Base-by-base conservation (phyloP, 2,797 vertebrate genomes). In the Cyclura pinguis region DNA sequence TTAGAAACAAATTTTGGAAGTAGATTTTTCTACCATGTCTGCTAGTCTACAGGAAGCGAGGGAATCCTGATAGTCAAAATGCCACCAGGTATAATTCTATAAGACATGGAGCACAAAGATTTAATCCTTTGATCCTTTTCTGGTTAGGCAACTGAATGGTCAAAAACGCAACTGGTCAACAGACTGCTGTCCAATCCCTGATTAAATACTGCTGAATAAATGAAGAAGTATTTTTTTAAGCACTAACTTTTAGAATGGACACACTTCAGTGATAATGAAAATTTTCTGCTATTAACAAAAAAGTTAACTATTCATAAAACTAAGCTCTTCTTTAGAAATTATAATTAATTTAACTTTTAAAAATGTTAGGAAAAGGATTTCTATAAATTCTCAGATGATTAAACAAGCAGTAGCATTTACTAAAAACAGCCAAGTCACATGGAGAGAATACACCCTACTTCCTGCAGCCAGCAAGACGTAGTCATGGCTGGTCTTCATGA, bases 1-100 rank as follows among this genome's bases (percentile, higher is more conserved):
- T 0, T 0, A 0, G 0, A 85, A 74, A 47, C 24, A 69, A 10
- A 24, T 13, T 29, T 29, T 47, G 2, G 67, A 74, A 74, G 22
- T 67, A 89, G 73, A 47, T 84, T 67, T 1, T 62, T 35, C 16
- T 20, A 57, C 59, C 22, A 4, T 77, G 24, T 86, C 29, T 38
- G 13, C 4, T 47, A 29, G 27, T 73, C 27, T 82, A 42, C 29
- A 47, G 47, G 16, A 5, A n/a, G 20, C 18, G 50, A 22, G 22
- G 13, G 73, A 52, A 73, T 18, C 59, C 29, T 32, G 10, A 24
- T 1, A 42, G 3, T 52, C 35, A 74, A 85, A 55, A 12, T 35
- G 20, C 10, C 24, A 85, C 57, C 73, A 12, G 32, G 69, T 0
- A 85, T 35, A 50, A 55, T 42, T 57, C 52, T 24, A 7, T 74